Base-by-base conservation (phyloP, 2,113 vertebrate species). In the Calypte anna region DNA sequence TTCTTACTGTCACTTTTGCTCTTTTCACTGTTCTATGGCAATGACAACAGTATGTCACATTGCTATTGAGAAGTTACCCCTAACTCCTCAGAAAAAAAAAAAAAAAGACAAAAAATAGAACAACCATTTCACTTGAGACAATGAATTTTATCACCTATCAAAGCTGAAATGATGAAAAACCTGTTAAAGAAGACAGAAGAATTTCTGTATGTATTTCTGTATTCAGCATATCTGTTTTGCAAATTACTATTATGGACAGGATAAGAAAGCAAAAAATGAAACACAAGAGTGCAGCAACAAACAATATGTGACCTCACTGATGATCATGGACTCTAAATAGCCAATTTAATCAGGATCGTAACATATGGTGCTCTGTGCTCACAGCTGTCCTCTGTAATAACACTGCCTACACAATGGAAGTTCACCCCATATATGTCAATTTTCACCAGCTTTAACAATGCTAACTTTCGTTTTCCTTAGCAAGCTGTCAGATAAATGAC, bases 1-100 rank as follows among this genome's bases (percentile, higher is more conserved):
- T 40, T 76, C 46, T 69, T 91, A 66, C 81, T 94, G 85, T 77
- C 43, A 74, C 58, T 95, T 90, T 80, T 86, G 72, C 67, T 86
- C 88, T 95, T 95, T 95, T 94, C 68, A 86, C 28, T 66, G 51
- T 0, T 10, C 7, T 62, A 62, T 48, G 55, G 40, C 30, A 74
- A 62, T 33, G 33, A 79, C 51, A 82, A 66, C 33, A 22, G 30
- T 58, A 55, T 74, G 72, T 74, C 33, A 18, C 17, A 50, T 38
- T 70, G 68, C 31, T 61, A 40, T 33, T 48, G 61, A 84, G 48
- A 91, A 84, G 12, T 14, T 51, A 14, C 31, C 30, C 3, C 8
- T 72, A 94, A 76, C 17, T 43, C 24, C 43, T 17, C 20, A 53
- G 28, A 19, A 57, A 83, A 78, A 23, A 0, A 1, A 9, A 9